Conservation (phyloP, 2,888 invertebrate species). For the Athalia circularis region DNA sequence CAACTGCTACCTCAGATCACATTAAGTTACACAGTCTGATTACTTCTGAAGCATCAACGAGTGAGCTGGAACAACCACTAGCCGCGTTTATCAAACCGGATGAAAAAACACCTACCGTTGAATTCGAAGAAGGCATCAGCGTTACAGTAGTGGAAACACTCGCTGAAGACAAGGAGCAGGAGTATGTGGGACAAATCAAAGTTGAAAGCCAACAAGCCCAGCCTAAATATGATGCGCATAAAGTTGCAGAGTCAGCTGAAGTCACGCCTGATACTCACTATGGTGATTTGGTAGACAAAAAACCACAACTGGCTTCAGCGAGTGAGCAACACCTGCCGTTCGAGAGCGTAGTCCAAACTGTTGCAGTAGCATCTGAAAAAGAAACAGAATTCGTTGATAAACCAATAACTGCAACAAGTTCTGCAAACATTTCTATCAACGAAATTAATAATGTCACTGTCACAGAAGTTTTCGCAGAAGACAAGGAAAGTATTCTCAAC, state of each 20-base stretch:
- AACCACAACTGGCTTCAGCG: conserved; percentile 70
- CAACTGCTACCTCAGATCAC: conserved; percentile 77
- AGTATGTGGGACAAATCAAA: conserved; percentile 61
- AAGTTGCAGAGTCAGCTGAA: conserved; percentile 79
- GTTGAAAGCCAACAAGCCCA: conserved; percentile 69
- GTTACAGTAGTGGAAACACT: conserved; percentile 76
- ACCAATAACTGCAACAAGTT: conserved; percentile 60
- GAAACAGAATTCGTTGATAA: conserved; percentile 74
- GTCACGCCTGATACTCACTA: conserved; percentile 75
- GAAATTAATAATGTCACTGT: conserved; percentile 75
- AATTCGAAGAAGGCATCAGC: conserved; percentile 74
- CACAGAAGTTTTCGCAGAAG: conserved; percentile 77
- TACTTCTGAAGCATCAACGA: conserved; percentile 69
- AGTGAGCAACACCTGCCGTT: conserved; percentile 75
- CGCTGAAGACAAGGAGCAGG: conserved; percentile 74
- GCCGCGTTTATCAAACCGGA: conserved; percentile 67
- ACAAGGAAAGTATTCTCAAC: conserved; percentile 75
- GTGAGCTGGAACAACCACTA: conserved; percentile 67
- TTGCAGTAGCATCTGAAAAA: conserved; percentile 78
- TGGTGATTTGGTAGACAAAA: conserved; percentile 72
- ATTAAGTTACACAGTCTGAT: conserved; percentile 77
- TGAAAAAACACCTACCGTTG: conserved; percentile 63
- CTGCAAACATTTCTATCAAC: conserved; percentile 65
- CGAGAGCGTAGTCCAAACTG: conserved; percentile 77
- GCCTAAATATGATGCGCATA: conserved; percentile 73